Base-by-base conservation (phyloP, 2,113 vertebrate genomes). In the Grantiella picta region DNA sequence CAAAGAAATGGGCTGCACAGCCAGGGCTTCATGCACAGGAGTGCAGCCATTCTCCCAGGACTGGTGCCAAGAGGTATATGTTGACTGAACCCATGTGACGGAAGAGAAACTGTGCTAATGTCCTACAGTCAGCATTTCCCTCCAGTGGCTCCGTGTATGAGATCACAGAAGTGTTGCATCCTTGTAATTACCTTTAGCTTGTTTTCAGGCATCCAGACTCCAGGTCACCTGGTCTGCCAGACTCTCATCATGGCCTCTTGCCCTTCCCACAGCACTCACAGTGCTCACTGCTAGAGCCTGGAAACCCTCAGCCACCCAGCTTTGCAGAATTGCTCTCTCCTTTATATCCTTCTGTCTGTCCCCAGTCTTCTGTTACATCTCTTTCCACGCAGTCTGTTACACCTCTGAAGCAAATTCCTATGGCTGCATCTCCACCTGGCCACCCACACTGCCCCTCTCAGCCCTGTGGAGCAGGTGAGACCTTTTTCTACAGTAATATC, bases 21-120 rank as follows among this genome's bases (percentile, higher is more conserved):
- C 15, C 70, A 61, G 11, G 59, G 7, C 36, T 53, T 28, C 42
- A 7, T 17, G 52, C 13, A 19, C 9, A 11, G 11, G 25, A 42
- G 19, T 57, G 36, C n/a, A 78, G 54, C 47, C 60, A 31, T 47
- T 70, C 10, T 63, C 44, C 11, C 7, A 9, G 64, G n/a, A 15
- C 17, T 49, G 15, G 7, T 81, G 31, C 31, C 50, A n/a, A 40
- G 31, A 15, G 28, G 28, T 65, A 2, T 19, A 3, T 0, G 5
- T 25, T n/a, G 85, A 44, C 7, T 47, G 40, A 61, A 16, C 25
- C 11, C 38, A 28, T 1, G 2, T 0, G 1, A 42, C 42, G 47
- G 56, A 35, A 87, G 42, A 63, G 54, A 59, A 70, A 42, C 42
- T 59, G 28, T 47, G 42, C 21, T 72, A 2, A 18, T 1, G 2